These are phyloP conservation scores for Spilogale gracilis DNA, from an alignment of 2,113 vertebrate genomes.

Conservation along the genomic window DNA sequence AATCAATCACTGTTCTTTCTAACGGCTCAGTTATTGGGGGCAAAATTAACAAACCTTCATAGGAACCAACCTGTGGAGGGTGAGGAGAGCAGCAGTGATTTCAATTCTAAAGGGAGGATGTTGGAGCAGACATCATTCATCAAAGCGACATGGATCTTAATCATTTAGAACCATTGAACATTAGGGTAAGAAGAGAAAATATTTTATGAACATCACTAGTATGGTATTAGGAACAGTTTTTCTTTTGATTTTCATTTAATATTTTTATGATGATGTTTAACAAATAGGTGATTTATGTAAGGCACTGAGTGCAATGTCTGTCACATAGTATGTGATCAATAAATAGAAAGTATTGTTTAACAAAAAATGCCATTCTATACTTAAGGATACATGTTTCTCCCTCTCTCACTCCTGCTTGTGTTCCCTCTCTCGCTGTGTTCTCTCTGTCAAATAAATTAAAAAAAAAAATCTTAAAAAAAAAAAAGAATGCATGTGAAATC, in stretches of 20 bases:
- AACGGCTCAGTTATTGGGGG: background rate
- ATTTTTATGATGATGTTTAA: background rate
- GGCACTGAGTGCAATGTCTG: background rate
- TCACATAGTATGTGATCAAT: background rate
- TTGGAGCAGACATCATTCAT: background rate
- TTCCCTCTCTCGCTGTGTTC: too few species aligned
- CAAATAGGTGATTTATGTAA: background rate
- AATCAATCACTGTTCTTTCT: background rate
- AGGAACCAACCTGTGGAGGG: background rate
- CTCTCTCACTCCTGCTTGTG: too few species aligned
- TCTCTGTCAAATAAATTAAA: too few species aligned
- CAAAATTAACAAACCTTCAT: background rate
- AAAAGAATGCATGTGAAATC: too few species aligned
- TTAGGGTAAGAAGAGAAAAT: background rate
- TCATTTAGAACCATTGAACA: background rate
- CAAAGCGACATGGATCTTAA: background rate
- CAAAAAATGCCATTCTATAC: background rate
- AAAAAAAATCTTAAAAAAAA: too few species aligned
- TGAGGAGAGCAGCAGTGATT: background rate
- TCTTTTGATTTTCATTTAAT: background rate
- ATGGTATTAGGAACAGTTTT: background rate
- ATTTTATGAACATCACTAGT: background rate
- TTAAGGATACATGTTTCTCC: background rate
- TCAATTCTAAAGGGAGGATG: conserved; percentile 13
- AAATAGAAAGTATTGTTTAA: conserved; percentile 6